Conservation (phyloP, 1,140 invertebrate species). For the Plutomurus gul region DNA sequence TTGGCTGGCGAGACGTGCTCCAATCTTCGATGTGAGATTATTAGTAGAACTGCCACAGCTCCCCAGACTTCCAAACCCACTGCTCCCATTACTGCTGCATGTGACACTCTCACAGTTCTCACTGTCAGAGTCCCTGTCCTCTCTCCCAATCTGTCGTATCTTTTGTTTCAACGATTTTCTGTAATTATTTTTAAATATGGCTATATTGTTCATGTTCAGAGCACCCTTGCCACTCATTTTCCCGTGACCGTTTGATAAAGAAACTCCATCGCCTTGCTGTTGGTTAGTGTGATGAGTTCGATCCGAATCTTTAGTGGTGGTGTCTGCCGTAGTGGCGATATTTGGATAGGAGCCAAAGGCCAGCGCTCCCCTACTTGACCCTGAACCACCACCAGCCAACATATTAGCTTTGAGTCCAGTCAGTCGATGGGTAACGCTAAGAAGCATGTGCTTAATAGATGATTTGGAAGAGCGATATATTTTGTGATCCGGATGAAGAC, state of each 20-base stretch:
- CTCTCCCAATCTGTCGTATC: constrained; percentile 53
- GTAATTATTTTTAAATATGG: constrained; percentile 56
- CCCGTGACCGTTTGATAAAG: neutral
- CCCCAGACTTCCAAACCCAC: constrained; percentile 54
- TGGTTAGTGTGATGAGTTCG: neutral
- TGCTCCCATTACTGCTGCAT: constrained; percentile 42
- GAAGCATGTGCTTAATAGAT: constrained; percentile 59
- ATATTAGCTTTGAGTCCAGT: constrained; percentile 53
- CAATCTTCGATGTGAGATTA: constrained; percentile 72
- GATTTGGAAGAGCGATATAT: constrained; percentile 68
- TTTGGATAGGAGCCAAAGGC: constrained; percentile 50
- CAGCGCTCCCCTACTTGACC: neutral
- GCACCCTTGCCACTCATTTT: constrained; percentile 35
- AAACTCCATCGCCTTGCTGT: neutral
- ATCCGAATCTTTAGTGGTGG: neutral
- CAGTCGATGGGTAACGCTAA: constrained; percentile 58
- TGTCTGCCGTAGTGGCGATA: constrained; percentile 22
- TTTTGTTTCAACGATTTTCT: constrained; percentile 58
- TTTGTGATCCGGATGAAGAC: constrained; percentile 75
- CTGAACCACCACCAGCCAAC: constrained; percentile 11
- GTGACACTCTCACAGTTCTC: constrained; percentile 51
- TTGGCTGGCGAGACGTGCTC: constrained; percentile 80
- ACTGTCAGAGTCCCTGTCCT: constrained; percentile 54
- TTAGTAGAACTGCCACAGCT: constrained; percentile 70
- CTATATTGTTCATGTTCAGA: constrained; percentile 48